These are phyloP conservation scores for Drosophila acutilabella DNA, from an alignment of 2,888 invertebrate species.

Conservation along the genomic window DNA sequence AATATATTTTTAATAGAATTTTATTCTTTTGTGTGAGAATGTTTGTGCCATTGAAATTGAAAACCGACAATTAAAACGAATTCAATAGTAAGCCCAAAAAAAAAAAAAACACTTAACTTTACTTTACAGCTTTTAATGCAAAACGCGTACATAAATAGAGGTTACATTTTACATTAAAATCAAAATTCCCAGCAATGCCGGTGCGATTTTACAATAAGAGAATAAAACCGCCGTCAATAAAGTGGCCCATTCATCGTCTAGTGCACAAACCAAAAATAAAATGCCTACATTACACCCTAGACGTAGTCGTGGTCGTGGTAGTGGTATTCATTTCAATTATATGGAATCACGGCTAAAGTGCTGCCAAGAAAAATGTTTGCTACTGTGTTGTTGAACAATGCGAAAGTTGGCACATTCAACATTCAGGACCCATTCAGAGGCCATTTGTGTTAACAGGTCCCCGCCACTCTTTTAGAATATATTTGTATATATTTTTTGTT, in stretches of 20 bases:
- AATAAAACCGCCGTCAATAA: constrained; percentile 8
- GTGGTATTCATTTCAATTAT: constrained; percentile 68
- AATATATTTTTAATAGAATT: not conserved
- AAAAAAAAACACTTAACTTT: constrained; percentile 20
- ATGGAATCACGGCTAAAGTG: constrained; percentile 33
- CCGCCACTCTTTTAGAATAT: constrained; percentile 13
- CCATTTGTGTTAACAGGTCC: constrained; percentile 49
- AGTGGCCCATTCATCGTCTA: constrained; percentile 23
- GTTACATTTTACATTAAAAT: constrained; percentile 24
- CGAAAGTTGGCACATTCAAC: constrained; percentile 40
- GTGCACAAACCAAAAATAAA: constrained; percentile 39
- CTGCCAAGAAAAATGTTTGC: constrained; percentile 38
- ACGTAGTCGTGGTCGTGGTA: constrained; percentile 11
- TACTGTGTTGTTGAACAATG: constrained; percentile 25
- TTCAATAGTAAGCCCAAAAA: constrained; percentile 1
- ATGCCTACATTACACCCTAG: constrained; percentile 8
- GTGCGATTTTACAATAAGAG: constrained; percentile 9
- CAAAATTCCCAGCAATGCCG: constrained; percentile 17
- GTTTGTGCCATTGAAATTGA: not conserved
- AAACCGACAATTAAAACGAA: constrained; percentile 19
- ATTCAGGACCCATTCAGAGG: constrained; percentile 37
- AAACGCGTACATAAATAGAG: constrained; percentile 24
- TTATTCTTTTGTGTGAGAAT: not conserved
- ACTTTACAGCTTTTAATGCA: not conserved
- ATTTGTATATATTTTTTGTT: constrained; percentile 31